These are phyloP conservation scores for Protomyctophum bolini DNA, from an alignment of 2,113 vertebrate genomes.

Conservation along the genomic window DNA sequence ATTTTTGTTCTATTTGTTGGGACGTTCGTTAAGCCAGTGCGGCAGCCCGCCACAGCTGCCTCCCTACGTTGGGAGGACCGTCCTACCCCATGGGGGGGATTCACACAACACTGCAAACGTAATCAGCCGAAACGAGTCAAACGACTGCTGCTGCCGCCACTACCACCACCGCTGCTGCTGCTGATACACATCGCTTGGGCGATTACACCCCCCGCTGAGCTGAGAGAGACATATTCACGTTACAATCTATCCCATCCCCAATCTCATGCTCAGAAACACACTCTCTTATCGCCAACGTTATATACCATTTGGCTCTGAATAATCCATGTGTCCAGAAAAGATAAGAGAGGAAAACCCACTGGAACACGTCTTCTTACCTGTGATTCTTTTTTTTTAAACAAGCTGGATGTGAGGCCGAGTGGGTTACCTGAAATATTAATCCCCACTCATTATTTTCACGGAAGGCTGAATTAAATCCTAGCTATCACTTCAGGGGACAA, in stretches of 20 bases:
- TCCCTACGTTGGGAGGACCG: constrained; percentile 30
- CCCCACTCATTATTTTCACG: constrained; percentile 16
- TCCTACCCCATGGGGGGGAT: constrained; percentile 36
- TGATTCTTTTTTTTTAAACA: not conserved
- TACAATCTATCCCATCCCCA: constrained; percentile 1
- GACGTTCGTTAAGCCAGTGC: constrained; percentile 27
- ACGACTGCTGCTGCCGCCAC: not conserved
- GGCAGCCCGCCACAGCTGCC: constrained; percentile 54
- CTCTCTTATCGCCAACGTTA: constrained; percentile 42
- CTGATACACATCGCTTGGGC: constrained; percentile 24
- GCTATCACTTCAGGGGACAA: constrained; percentile 57
- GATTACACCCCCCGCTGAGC: constrained; percentile 18
- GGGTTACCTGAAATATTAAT: constrained; percentile 47
- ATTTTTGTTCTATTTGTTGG: constrained; percentile 17
- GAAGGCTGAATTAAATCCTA: constrained; percentile 43
- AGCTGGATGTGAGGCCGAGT: constrained; percentile 10
- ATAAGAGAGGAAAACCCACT: constrained; percentile 57
- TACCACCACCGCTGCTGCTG: constrained; percentile 48
- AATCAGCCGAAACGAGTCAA: constrained; percentile 50
- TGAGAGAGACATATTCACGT: not conserved
- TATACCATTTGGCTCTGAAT: constrained; percentile 24
- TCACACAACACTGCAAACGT: constrained; percentile 56
- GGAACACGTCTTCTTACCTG: constrained; percentile 7
- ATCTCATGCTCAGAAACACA: constrained; percentile 14
- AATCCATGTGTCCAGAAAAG: constrained; percentile 46